Percentiles rank a stretch among this genome's conserved stretches.
phyloP scores from a whole-genome alignment of 2,797 vertebrate species.

The Poliocrania exsul region DNA sequence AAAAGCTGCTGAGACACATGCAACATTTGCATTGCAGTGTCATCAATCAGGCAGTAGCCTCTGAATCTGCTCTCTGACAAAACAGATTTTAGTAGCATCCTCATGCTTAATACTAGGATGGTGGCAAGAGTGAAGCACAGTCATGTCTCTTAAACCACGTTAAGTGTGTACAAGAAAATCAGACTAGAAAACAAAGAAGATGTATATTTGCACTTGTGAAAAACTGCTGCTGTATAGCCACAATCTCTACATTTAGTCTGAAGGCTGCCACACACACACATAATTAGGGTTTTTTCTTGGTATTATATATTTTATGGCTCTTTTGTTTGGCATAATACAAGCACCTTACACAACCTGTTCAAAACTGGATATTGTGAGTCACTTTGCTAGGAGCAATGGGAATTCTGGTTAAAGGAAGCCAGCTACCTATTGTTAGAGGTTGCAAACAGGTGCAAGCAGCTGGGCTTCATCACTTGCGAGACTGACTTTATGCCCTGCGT shows the following conservation, averaged over 20 bases:
- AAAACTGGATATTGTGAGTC: not conserved
- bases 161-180: not conserved
- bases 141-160: not conserved
- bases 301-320: not conserved
- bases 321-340: not conserved
- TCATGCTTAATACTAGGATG: not conserved
- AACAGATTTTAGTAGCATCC: not conserved
- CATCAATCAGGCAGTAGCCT: not conserved
- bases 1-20: not conserved
- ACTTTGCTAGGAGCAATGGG: not conserved
- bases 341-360: not conserved
- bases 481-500: not conserved
- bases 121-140: not conserved
- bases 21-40: not conserved
- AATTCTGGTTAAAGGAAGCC: not conserved
- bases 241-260: not conserved
- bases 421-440: not conserved
- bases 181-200: not conserved
- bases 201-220: not conserved
- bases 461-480: not conserved
- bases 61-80: not conserved
- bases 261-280: not conserved
- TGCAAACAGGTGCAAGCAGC: not conserved
- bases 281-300: not conserved
- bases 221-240: not conserved